phyloP scores from a whole-genome alignment of 1,140 invertebrate species.

The Mycetomoellerius zeteki region DNA sequence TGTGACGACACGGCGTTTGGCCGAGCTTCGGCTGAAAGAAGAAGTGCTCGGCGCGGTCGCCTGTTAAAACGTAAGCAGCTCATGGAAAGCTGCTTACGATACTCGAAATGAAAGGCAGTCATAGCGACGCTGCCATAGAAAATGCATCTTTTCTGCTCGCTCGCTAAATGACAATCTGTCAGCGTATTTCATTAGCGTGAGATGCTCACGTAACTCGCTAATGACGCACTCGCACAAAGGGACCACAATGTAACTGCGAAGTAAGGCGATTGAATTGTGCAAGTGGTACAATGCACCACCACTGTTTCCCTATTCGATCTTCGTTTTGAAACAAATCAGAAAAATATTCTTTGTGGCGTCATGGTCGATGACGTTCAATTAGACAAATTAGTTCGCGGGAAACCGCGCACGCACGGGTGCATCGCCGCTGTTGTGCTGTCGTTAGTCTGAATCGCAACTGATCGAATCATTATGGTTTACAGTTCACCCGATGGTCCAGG shows the following conservation, averaged over 20 bases:
- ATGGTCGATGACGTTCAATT: conserved; percentile 36
- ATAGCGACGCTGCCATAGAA: conserved; percentile 15
- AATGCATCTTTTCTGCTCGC: background rate
- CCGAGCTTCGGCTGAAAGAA: conserved; percentile 67
- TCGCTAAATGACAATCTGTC: conserved; percentile 71
- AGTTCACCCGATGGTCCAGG: conserved; percentile 95
- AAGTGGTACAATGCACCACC: conserved; percentile 26
- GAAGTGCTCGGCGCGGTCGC: conserved; percentile 65
- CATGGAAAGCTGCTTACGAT: conserved; percentile 75
- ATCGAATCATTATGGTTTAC: conserved; percentile 81
- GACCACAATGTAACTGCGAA: conserved; percentile 43
- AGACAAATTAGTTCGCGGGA: conserved; percentile 48
- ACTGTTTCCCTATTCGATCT: background rate
- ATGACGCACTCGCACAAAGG: conserved; percentile 61
- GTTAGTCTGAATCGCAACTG: conserved; percentile 52
- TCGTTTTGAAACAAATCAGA: conserved; percentile 30
- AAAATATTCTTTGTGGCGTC: conserved; percentile 49
- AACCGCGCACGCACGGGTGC: conserved; percentile 8
- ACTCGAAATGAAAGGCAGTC: conserved; percentile 67
- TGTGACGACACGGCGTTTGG: conserved; percentile 55
- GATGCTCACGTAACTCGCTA: conserved; percentile 44
- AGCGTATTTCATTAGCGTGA: conserved; percentile 73
- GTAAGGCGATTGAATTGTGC: conserved; percentile 67
- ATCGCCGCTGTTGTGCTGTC: background rate
- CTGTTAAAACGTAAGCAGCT: conserved; percentile 76